A percentile compares a stretch with the other conserved stretches of the same genome.
These are phyloP conservation scores for Oncorhynchus kisutch DNA, from an alignment of 2,113 vertebrate genomes.

Conservation along the genomic window DNA sequence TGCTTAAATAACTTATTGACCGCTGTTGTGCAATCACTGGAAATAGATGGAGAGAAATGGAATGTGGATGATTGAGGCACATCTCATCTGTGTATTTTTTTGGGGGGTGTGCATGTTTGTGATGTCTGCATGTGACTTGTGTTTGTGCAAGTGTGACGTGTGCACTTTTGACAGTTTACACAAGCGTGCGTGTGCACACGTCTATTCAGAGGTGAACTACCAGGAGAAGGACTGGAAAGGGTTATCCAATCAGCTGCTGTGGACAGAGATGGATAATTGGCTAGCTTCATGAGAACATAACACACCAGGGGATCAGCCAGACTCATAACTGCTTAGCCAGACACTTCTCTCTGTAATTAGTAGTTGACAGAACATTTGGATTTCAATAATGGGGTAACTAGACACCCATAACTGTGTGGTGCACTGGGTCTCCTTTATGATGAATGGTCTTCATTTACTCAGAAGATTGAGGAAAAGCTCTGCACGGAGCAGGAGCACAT, in stretches of 20 bases:
- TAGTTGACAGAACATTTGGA: conserved; percentile 39
- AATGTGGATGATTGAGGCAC: conserved; percentile 12
- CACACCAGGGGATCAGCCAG: conserved; percentile 27
- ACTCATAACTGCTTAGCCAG: conserved; percentile 54
- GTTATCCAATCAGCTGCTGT: background rate
- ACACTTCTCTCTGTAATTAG: conserved; percentile 57
- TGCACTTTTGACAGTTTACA: too few species aligned
- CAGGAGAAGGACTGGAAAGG: too few species aligned
- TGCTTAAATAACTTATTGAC: conserved; percentile 41
- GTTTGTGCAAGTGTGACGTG: too few species aligned
- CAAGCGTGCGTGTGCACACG: too few species aligned
- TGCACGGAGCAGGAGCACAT: background rate
- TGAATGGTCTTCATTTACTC: conserved; percentile 36
- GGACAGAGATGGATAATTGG: conserved; percentile 43
- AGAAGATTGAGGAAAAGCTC: conserved; percentile 5
- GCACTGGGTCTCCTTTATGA: conserved; percentile 11
- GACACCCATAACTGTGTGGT: conserved; percentile 7
- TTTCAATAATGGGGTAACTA: conserved; percentile 25
- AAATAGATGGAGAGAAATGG: conserved; percentile 30
- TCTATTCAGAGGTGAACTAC: too few species aligned
- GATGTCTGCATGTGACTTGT: too few species aligned
- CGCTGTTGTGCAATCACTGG: conserved; percentile 10
- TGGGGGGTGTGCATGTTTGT: too few species aligned
- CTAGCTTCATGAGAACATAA: conserved; percentile 33
- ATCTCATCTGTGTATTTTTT: conserved; percentile 5